Evolutionary conservation across 2,113 vertebrate species (phyloP).

Genomic region (Spermophilus dauricus): DNA sequence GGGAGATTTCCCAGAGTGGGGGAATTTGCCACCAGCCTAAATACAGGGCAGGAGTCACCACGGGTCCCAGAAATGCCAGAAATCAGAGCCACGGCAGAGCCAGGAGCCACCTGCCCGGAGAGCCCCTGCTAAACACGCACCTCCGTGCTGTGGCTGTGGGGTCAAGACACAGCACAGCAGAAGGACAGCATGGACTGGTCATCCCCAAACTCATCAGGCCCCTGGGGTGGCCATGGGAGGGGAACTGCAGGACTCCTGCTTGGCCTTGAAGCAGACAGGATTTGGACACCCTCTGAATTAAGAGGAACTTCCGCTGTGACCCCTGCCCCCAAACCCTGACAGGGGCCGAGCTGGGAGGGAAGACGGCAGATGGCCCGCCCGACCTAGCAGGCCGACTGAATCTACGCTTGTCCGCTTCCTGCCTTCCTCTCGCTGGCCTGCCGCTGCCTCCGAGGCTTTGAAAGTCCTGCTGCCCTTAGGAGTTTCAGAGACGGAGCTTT

Average conservation of each 20-base stretch:
- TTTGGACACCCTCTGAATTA: no score
- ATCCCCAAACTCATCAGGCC: rapidly evolving
- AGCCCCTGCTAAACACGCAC: rapidly evolving
- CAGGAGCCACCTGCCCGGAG: background rate
- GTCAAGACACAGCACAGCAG: background rate
- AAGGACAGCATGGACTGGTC: rapidly evolving
- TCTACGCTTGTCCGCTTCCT: no score
- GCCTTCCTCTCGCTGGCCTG: no score
- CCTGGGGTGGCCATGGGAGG: rapidly evolving
- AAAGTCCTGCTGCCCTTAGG: no score
- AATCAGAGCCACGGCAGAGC: background rate
- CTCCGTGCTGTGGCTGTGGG: rapidly evolving
- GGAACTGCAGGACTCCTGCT: rapidly evolving
- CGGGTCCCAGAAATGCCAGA: background rate
- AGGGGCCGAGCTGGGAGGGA: no score
- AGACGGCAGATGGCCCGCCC: no score
- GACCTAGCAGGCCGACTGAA: no score
- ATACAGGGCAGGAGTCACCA: background rate
- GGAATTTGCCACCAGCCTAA: background rate
- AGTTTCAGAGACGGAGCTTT: no score
- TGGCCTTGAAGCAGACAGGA: no score
- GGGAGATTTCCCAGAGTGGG: background rate
- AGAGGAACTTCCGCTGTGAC: no score
- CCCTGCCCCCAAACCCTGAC: no score
- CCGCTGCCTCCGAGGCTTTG: no score